These are phyloP conservation scores for Nothura maculosa DNA, from an alignment of 2,797 vertebrate species.

Conservation along the genomic window DNA sequence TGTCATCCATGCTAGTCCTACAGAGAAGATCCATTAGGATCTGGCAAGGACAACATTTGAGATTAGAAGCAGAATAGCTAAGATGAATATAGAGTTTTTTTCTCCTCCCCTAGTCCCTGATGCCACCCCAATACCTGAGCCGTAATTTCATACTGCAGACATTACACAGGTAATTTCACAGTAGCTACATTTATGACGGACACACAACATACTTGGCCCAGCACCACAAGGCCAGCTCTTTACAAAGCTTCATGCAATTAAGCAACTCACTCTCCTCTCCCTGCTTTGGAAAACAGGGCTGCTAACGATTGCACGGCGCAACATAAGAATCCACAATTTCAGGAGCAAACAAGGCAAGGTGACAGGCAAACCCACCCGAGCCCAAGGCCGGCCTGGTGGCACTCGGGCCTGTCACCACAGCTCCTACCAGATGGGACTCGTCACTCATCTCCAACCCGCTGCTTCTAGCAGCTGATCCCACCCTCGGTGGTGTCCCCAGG, in stretches of 20 bases:
- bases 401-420: neutral
- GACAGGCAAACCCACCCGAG: neutral
- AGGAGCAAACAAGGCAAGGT: neutral
- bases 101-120: neutral
- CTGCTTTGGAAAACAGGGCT: neutral
- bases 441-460: slow-evolving; percentile 17
- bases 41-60: neutral
- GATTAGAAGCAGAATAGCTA: neutral
- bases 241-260: neutral
- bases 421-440: neutral
- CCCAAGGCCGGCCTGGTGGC: neutral
- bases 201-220: neutral
- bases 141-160: neutral
- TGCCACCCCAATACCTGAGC: neutral
- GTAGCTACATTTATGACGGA: neutral
- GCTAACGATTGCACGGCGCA: neutral
- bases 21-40: neutral
- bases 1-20: neutral
- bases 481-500: slow-evolving; percentile 18
- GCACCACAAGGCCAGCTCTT: neutral
- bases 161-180: neutral
- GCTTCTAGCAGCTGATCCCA: neutral
- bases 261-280: neutral
- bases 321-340: neutral
- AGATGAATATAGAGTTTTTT: fast-evolving